Conservation (phyloP, 2,797 vertebrate species). For the Enteromius radiatus region DNA sequence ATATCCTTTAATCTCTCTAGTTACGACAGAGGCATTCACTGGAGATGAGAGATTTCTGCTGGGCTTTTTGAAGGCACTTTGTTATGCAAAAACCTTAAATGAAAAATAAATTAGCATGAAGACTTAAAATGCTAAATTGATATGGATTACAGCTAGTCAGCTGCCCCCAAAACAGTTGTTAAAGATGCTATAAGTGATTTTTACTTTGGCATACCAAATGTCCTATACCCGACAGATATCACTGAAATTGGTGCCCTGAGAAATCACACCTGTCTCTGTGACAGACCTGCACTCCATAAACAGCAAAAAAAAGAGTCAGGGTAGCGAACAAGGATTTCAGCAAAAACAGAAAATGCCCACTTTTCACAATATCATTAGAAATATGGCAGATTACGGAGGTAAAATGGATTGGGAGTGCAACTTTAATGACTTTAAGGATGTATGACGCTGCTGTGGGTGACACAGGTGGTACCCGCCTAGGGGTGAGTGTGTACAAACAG, state of each 20-base stretch:
- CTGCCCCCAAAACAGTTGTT: constrained; percentile 35
- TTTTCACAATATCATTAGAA: not conserved
- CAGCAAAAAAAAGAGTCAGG: not conserved
- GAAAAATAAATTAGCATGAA: constrained; percentile 47
- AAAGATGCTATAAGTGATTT: constrained; percentile 33
- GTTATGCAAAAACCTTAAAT: constrained; percentile 30
- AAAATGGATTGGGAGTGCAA: not conserved
- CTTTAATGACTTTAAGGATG: constrained; percentile 2
- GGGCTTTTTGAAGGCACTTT: constrained; percentile 23
- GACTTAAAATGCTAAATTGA: constrained; percentile 46
- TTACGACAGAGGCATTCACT: constrained; percentile 23
- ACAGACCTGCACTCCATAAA: not conserved
- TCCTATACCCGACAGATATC: not conserved
- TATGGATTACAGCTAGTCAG: constrained; percentile 27
- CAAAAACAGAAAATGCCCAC: not conserved
- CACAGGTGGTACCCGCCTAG: not conserved
- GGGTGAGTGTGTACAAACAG: not conserved
- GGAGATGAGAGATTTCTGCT: constrained; percentile 14
- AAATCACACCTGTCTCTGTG: constrained; percentile 1
- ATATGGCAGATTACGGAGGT: not conserved
- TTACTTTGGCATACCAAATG: not conserved
- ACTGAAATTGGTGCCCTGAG: not conserved
- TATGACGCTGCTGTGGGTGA: not conserved
- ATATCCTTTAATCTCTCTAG: constrained; percentile 15
- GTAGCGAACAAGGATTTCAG: not conserved